Base-by-base conservation (phyloP, 2,888 invertebrate genomes). In the Drosophila nr. fundita region DNA sequence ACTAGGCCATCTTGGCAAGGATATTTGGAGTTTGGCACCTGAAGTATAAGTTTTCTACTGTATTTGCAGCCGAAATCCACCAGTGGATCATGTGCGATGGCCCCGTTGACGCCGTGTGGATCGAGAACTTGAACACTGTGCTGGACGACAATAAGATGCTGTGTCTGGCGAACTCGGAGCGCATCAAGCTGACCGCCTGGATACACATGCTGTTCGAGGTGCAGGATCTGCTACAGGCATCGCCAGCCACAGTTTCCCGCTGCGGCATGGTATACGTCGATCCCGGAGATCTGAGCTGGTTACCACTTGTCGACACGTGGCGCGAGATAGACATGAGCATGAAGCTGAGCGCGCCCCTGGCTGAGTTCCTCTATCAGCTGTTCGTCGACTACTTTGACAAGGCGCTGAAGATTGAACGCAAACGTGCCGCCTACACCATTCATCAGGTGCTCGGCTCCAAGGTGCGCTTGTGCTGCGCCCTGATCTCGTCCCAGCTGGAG, bases 71-170 rank as follows among this genome's bases (percentile, higher is more conserved):
- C 6, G 94, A 95, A 65, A 96, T 97, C 83, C 98, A 98, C 91
- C 98, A 98, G 90, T 98, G 98, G 98, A 95, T 98, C 61, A 95
- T 98, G 49, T 98, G 97, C 92, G 98, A 98, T 91, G 98, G 98
- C 0, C 98, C 97, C 0, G 98, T 98, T 0, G 98, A 98, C 92
- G 98, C 98, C 0, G 96, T 98, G 27, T 98, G 98, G 98, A 98
- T 98, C 76, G 98, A 98, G 93, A 98, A 98, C 91, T 95, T 98
- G 95, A 98, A 98, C 92, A 97, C 98, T 0, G 98, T 98, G 0
- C 94, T 98, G 8, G 98, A 98, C 90, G 98, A 98, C 91, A 98
- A 98, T 92, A 98, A 98, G 93, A 97, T 98, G 97, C 92, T 98
- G 42, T 98, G 98, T 86, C 94, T 98, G 42, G 97, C 98, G 2